Percentiles rank a stretch among this genome's conserved stretches.
These are phyloP conservation scores for Lerista edwardsae DNA, from an alignment of 2,797 vertebrate genomes.

Conservation along the genomic window DNA sequence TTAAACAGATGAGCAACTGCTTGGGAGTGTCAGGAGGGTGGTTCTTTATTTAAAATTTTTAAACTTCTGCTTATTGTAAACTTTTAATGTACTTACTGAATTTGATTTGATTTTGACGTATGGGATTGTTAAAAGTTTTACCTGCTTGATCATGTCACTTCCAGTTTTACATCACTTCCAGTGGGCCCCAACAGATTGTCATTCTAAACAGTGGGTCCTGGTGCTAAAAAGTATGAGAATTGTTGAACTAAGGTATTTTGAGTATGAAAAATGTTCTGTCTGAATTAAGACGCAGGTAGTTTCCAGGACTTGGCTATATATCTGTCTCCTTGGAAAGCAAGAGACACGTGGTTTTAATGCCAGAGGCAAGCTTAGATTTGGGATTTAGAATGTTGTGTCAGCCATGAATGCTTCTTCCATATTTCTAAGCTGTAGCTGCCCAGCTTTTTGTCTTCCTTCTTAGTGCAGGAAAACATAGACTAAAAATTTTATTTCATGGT, in stretches of 20 bases:
- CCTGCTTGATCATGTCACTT: too few relatives aligned
- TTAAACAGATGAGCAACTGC: too few relatives aligned
- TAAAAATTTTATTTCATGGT: conserved; percentile 21
- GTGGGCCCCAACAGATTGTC: too few relatives aligned
- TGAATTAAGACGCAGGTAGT: not conserved
- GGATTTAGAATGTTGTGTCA: not conserved
- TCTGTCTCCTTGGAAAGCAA: not conserved
- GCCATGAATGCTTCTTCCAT: not conserved
- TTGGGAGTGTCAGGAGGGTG: too few relatives aligned
- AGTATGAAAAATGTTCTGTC: not conserved
- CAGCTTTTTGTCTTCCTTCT: conserved; percentile 7
- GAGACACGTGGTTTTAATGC: not conserved
- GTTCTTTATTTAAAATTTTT: too few relatives aligned
- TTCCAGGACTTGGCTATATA: accelerated
- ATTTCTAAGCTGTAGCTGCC: conserved; percentile 6
- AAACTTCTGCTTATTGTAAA: too few relatives aligned
- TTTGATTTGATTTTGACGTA: too few relatives aligned
- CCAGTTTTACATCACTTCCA: too few relatives aligned
- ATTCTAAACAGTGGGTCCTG: too few relatives aligned
- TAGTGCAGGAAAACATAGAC: conserved; percentile 20
- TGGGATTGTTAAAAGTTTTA: too few relatives aligned
- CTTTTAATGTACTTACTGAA: too few relatives aligned
- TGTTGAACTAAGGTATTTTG: not conserved
- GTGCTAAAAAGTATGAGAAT: not conserved
- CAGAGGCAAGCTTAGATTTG: not conserved